Evolutionary conservation across 2,113 vertebrate genomes (phyloP), one percentile per base, ranked within the genome.

Genomic region (Mormyrus lacerda): DNA sequence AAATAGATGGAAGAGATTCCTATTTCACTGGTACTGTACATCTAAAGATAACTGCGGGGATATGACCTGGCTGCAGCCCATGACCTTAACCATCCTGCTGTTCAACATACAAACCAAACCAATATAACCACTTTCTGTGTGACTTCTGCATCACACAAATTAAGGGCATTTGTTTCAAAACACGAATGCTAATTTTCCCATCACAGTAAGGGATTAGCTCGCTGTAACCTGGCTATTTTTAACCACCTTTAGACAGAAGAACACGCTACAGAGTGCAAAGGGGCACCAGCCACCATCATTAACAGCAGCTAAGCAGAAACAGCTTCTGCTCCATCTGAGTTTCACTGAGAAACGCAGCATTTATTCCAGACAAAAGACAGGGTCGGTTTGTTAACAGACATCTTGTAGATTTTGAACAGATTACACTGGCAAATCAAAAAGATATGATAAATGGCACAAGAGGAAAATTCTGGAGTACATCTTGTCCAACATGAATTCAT

Each of bases 351-450:
- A 91, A 89, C 44, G 65, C 69, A 86, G 53, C 58, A 24, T 42
- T 44, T 21, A 39, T 13, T 73, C 58, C 45, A 35, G 39, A 79
- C 76, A 73, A 48, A 58, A 79, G 31, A 85, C 69, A 39, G 10
- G 76, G 39, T 50, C 85, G 44, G 61, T 24, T 44, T 89, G 90
- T 89, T 91, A 90, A 89, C 48, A 88, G 91, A 92, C 31, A 87
- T 86, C 91, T 89, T n/a, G 73, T 85, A 90, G 39, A 90, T 89
- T 85, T 65, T 61, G 45, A 90, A 88, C 85, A 73, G 82, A 87
- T 88, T 82, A 55, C 84, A 86, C 89, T 76, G 48, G 55, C 89
- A 92, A 55, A 91, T 88, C 89, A 91, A 91, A 91, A 90, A 87
- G 53, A 55, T 89, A 82, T 90, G 85, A 88, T 79, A 90, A 86